Base-by-base conservation (phyloP, 1,140 invertebrate species). In the Rhopalosiphum maidis region DNA sequence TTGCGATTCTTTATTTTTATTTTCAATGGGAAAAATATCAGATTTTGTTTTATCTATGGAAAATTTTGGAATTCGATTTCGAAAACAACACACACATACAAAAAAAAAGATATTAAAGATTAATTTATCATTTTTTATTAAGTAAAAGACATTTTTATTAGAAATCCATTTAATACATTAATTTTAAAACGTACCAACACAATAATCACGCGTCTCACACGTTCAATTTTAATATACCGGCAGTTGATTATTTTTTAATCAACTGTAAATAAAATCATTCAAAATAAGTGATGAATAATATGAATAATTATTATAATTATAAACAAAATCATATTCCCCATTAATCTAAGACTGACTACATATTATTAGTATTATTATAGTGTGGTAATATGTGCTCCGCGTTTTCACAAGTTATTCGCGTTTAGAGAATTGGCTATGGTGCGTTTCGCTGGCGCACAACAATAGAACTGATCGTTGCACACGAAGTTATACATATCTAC, bases 401-500 rank as follows among this genome's bases (percentile, higher is more conserved):
- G 1, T 68, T 43, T 68, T 90, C 37, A 90, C 54, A 68, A 23
- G 37, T 9, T 55, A 54, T 90, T 90, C 35, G 46, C 23, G 23
- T 43, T 90, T 21, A 55, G 37, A 43, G 51, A 15, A 23, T 82
- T 82, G 60, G 22, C 30, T 9, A 37, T 46, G 54, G 25, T 6
- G 5, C 43, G 77, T 22, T 85, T 92, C 1, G 77, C 46, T 1
- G 77, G 68, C n/a, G 48, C 82, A 51, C 91, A 93, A n/a, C 91
- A 93, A 68, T 93, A 93, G 23, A 93, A 93, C 41, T 93, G 82
- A n/a, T 93, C 91, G 37, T 93, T 85, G 35, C 91, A 93, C 46
- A 86, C 91, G 15, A 86, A 93, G 48, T 85, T 93, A 23, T 85
- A 86, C 77, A 54, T 51, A 5, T 93, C 91, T 2, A 55, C 82